phyloP scores from a whole-genome alignment of 2,797 vertebrate species.

The Tenualosa ilisha region DNA sequence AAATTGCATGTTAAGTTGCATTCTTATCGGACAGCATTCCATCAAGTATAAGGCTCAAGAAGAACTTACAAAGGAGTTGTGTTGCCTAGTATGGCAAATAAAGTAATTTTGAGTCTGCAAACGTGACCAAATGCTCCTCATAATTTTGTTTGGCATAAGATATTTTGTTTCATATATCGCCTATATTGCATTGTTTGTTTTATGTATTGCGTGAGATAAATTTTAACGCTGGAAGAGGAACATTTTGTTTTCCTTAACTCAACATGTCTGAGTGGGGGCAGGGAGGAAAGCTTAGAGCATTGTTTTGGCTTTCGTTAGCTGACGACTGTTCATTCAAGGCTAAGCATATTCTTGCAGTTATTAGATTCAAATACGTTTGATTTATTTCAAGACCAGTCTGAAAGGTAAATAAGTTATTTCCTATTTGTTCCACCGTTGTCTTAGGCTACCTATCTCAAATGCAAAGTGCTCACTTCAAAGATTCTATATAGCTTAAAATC shows the following conservation, averaged over 20 bases:
- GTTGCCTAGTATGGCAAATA: background rate
- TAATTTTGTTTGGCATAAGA: background rate
- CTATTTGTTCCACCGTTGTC: background rate
- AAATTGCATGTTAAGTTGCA: background rate
- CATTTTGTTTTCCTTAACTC: background rate
- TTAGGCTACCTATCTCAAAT: background rate
- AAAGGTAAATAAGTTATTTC: conserved; percentile 9
- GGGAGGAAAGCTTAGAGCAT: conserved; percentile 31
- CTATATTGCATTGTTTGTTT: background rate
- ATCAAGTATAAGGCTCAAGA: background rate
- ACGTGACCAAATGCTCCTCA: background rate
- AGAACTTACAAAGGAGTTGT: background rate
- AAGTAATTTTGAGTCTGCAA: background rate
- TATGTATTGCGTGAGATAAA: background rate
- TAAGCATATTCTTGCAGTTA: background rate
- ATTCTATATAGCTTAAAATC: background rate
- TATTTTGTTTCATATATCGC: too few relatives aligned
- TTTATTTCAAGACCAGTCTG: background rate
- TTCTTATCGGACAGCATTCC: background rate
- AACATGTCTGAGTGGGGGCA: conserved; percentile 35
- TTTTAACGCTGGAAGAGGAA: background rate
- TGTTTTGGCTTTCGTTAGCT: conserved; percentile 36
- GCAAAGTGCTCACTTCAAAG: background rate
- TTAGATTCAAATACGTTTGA: background rate
- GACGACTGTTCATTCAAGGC: conserved; percentile 22